Conservation (phyloP, 2,888 invertebrate genomes). For the Philereme transversata region DNA sequence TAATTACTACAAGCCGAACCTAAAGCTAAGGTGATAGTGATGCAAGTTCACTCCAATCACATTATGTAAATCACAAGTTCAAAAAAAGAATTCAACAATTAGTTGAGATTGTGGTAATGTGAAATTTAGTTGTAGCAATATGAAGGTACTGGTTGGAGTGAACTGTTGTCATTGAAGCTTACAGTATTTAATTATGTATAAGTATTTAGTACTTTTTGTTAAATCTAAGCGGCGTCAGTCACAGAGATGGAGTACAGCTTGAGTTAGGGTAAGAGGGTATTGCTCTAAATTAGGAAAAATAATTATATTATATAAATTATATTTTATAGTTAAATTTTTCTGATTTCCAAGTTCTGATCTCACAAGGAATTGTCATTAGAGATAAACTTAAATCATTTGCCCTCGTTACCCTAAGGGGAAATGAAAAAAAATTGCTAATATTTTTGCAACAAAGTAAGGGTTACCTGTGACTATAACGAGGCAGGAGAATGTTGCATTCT, state of each 20-base stretch:
- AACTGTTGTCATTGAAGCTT: constrained; percentile 31
- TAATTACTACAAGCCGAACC: constrained; percentile 62
- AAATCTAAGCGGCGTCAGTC: constrained; percentile 55
- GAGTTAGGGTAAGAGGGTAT: constrained; percentile 43
- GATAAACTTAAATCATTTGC: constrained; percentile 31
- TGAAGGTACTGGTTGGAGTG: constrained; percentile 30
- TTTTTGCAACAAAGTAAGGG: constrained; percentile 34
- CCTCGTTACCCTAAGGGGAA: constrained; percentile 43
- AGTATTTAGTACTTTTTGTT: constrained; percentile 38
- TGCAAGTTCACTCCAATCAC: constrained; percentile 43
- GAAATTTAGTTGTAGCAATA: constrained; percentile 37
- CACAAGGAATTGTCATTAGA: constrained; percentile 31
- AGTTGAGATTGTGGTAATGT: constrained; percentile 33
- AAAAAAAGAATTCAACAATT: constrained; percentile 40
- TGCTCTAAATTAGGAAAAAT: constrained; percentile 39
- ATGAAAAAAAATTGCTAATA: constrained; percentile 32
- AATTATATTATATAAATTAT: constrained; percentile 57
- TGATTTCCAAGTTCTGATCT: constrained; percentile 42
- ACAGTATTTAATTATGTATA: constrained; percentile 25
- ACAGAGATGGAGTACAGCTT: constrained; percentile 44
- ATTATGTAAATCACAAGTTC: constrained; percentile 43
- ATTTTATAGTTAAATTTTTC: constrained; percentile 54
- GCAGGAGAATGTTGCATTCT: constrained; percentile 63
- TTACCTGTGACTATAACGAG: constrained; percentile 70
- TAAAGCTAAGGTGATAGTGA: constrained; percentile 51